Evolutionary conservation across 37 sponge, comb jelly and placozoan species (phyloP).

Genomic region (Lycopodina hypogea): DNA sequence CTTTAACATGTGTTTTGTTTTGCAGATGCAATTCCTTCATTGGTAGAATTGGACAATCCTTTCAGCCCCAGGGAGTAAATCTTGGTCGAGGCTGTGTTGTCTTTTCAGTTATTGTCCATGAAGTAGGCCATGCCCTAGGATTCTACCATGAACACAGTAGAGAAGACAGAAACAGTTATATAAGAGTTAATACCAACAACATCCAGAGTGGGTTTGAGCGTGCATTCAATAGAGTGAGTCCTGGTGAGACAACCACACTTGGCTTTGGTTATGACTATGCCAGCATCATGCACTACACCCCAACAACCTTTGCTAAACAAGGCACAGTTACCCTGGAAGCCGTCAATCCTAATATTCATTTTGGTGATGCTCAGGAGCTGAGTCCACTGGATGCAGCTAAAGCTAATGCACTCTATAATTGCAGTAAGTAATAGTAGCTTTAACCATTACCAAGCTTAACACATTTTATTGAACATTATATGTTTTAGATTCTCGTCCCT

Average conservation of each 20-base stretch:
- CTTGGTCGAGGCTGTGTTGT: constrained; percentile 19
- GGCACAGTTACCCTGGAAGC: constrained; percentile 23
- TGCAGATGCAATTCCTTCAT: constrained; percentile 54
- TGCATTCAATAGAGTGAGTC: constrained; percentile 7
- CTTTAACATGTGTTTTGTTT: not conserved
- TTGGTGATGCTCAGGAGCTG: constrained; percentile 59
- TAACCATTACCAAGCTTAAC: not conserved
- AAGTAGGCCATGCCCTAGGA: constrained; percentile 68
- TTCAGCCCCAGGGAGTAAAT: constrained; percentile 26
- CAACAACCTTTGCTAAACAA: constrained; percentile 17
- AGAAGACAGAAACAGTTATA: constrained; percentile 59
- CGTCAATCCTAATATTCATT: constrained; percentile 23
- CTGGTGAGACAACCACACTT: constrained; percentile 29
- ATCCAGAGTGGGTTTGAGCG: not conserved
- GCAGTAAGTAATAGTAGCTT: constrained; percentile 42
- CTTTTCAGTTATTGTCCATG: constrained; percentile 47
- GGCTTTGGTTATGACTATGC: constrained; percentile 74
- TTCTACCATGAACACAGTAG: constrained; percentile 68
- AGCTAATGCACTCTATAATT: constrained; percentile 59
- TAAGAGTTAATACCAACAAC: constrained; percentile 27
- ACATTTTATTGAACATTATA: not conserved
- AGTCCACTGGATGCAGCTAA: constrained; percentile 66
- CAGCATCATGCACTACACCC: constrained; percentile 80
- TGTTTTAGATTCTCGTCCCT: not conserved
- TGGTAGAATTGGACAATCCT: constrained; percentile 12